A percentile compares a stretch with the other conserved stretches of the same genome.
Evolutionary conservation across 2,888 invertebrate species (phyloP).

Genomic region (Meteorus cinctellus): DNA sequence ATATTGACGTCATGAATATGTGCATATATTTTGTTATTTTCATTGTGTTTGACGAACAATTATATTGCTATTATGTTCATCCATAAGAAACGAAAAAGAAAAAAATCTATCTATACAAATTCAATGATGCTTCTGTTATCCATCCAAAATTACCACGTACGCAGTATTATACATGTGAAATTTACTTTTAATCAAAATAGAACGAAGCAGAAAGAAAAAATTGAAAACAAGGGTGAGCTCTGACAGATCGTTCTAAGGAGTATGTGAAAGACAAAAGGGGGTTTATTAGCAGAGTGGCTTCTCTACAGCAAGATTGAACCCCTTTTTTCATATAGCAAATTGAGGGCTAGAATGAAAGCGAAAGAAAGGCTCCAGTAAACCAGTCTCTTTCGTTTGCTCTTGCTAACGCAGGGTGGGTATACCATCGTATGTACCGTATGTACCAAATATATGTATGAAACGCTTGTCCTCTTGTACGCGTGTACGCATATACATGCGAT

Average conservation of each 20-base stretch:
- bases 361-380: slow-evolving; percentile 8
- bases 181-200: neutral
- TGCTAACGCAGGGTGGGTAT: slow-evolving; percentile 10
- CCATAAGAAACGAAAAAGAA: slow-evolving; percentile 48
- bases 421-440: slow-evolving; percentile 22
- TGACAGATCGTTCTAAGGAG: slow-evolving; percentile 50
- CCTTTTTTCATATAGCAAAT: neutral
- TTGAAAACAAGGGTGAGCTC: slow-evolving; percentile 37
- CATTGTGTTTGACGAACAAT: slow-evolving; percentile 57
- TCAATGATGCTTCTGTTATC: neutral
- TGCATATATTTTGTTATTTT: slow-evolving; percentile 59
- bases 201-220: slow-evolving; percentile 34
- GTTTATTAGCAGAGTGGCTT: slow-evolving; percentile 58
- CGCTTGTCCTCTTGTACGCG: slow-evolving; percentile 28
- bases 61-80: slow-evolving; percentile 42
- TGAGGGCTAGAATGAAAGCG: slow-evolving; percentile 2
- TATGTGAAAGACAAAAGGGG: slow-evolving; percentile 63
- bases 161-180: neutral
- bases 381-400: slow-evolving; percentile 26
- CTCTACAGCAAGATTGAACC: slow-evolving; percentile 31
- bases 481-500: slow-evolving; percentile 14
- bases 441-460: neutral
- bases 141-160: slow-evolving; percentile 3
- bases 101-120: neutral
- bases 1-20: slow-evolving; percentile 62